Conservation (phyloP, 2,113 vertebrate species). For the Bos indicus region DNA sequence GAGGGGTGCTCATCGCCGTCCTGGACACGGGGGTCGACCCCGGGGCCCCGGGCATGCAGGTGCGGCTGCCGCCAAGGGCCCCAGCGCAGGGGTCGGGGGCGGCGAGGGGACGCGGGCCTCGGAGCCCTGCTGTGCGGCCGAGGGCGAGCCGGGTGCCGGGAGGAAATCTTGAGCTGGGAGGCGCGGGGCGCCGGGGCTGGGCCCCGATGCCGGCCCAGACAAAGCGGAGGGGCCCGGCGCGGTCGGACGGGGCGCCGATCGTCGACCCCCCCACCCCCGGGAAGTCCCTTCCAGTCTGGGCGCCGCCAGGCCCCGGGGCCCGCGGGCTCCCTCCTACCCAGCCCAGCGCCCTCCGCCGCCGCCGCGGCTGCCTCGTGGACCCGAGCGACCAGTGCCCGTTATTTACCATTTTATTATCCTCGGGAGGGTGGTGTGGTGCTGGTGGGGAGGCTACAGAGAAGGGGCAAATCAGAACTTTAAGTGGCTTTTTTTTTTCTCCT, state of each 20-base stretch:
- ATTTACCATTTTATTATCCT: background rate
- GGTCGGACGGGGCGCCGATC: background rate
- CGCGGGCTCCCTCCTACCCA: background rate
- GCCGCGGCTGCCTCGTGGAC: background rate
- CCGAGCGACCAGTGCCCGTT: background rate
- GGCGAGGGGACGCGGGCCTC: background rate
- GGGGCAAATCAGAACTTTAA: background rate
- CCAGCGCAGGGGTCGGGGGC: background rate
- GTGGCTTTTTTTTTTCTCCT: background rate
- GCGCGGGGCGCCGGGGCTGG: background rate
- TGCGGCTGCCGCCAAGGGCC: constrained; percentile 65
- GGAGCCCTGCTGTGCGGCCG: background rate
- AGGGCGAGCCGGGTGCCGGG: background rate
- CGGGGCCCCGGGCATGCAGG: constrained; percentile 98
- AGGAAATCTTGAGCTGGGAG: background rate
- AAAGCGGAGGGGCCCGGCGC: background rate
- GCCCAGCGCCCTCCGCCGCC: background rate
- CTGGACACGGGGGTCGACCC: constrained; percentile 97
- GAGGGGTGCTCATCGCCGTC: constrained; percentile 92
- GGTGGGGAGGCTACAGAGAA: too few relatives aligned
- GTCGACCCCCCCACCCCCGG: background rate
- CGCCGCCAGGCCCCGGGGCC: background rate
- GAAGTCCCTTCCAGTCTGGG: background rate
- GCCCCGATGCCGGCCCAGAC: background rate
- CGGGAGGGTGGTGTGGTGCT: background rate